Percentiles rank a stretch among this genome's conserved stretches.
phyloP scores from a whole-genome alignment of 2,888 invertebrate genomes.

The Dynastes maya region DNA sequence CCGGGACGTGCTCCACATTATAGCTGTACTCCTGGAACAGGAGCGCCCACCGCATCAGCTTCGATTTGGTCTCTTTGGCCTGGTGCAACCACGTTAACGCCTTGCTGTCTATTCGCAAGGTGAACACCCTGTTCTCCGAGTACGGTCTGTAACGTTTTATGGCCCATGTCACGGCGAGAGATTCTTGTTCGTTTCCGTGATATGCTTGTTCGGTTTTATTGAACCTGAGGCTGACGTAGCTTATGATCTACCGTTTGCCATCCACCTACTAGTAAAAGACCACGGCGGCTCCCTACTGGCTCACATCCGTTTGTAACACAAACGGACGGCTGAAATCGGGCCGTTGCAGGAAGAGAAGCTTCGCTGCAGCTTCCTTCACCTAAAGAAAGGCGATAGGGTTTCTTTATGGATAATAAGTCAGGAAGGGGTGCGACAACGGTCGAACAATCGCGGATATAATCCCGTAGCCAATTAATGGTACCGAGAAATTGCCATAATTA shows the following conservation, averaged over 20 bases:
- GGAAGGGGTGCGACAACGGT: slow-evolving; percentile 56
- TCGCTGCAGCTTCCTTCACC: slow-evolving; percentile 22
- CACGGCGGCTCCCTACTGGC: slow-evolving; percentile 55
- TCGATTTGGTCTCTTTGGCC: slow-evolving; percentile 49
- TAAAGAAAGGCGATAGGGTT: slow-evolving; percentile 45
- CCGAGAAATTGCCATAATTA: slow-evolving; percentile 53
- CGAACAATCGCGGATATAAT: slow-evolving; percentile 57
- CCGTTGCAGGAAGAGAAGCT: slow-evolving; percentile 24
- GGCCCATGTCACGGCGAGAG: slow-evolving; percentile 58
- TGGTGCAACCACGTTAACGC: slow-evolving; percentile 54
- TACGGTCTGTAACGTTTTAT: slow-evolving; percentile 56
- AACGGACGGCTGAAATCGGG: slow-evolving; percentile 21
- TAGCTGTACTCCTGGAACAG: slow-evolving; percentile 55
- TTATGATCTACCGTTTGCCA: slow-evolving; percentile 49
- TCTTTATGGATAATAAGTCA: slow-evolving; percentile 46
- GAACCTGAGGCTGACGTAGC: slow-evolving; percentile 55
- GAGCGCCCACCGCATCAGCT: slow-evolving; percentile 54
- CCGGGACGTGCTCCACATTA: slow-evolving; percentile 57
- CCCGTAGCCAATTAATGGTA: slow-evolving; percentile 56
- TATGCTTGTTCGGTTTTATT: slow-evolving; percentile 50
- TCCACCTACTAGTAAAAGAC: slow-evolving; percentile 56
- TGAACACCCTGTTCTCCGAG: slow-evolving; percentile 56
- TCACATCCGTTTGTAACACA: slow-evolving; percentile 48
- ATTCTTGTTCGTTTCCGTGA: slow-evolving; percentile 59
- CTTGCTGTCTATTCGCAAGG: slow-evolving; percentile 55